Base-by-base conservation (phyloP, 2,797 vertebrate species). In the Streptopelia turtur region DNA sequence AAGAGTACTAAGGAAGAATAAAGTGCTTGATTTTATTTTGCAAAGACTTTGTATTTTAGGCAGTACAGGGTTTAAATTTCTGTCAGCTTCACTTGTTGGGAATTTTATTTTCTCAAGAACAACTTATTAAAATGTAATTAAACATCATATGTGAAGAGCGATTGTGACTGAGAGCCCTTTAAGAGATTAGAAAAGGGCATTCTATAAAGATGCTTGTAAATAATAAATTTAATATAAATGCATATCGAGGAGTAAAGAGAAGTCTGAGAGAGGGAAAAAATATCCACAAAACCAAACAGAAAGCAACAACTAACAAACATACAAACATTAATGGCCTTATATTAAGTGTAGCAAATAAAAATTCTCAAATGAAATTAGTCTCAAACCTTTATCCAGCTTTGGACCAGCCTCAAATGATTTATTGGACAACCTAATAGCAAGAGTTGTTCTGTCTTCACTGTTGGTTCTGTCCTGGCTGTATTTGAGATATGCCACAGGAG, bases 151-250 rank as follows among this genome's bases (percentile, higher is more conserved):
- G 41, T 89, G 84, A 95, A 71, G 77, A 94, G 89, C 91, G 65
- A 85, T 93, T 89, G 93, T 89, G 61, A 90, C 41, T 90, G 74
- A 83, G 69, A 95, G 43, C 71, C 53, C 57, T 95, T 61, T 95
- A 95, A 93, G 87, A 88, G 94, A 88, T 90, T 93, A 81, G 61
- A 55, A 94, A 95, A 96, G 77, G 68, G 52, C 83, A 89, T 56
- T 64, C 30, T 87, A 4, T 80, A 76, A 76, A 41, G 53, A 64
- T 93, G 87, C 53, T 64, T 91, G 52, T 93, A 89, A 94, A 94
- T 94, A 74, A 85, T 93, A 89, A 66, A 95, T 95, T 70, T 81
- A 55, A 94, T 94, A 78, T 87, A 78, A 95, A 84, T 88, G 70
- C 87, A 49, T 88, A 56, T 78, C 35, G 80, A 61, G 83, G 88